A percentile compares a stretch with the other conserved stretches of the same genome.
phyloP scores from a whole-genome alignment of 1,140 invertebrate genomes.

The Drosophila equinoxialis region DNA sequence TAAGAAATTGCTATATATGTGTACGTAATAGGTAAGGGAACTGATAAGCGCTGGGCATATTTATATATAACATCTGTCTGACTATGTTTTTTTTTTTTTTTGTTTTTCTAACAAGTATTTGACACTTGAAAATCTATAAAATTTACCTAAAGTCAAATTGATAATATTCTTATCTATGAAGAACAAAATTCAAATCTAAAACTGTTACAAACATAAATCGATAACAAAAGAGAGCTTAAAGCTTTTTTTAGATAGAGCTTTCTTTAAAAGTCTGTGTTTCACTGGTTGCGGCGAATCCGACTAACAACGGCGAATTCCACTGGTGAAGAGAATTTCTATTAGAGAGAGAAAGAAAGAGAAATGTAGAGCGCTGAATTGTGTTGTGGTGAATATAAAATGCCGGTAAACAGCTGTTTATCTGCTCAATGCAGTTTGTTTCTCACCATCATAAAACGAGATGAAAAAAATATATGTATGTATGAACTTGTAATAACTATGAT shows the following conservation, averaged over 20 bases:
- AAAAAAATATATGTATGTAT: background rate
- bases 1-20: background rate
- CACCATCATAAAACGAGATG: conserved; percentile 2
- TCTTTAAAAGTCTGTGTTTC: background rate
- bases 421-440: conserved; percentile 34
- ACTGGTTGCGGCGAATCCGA: no score
- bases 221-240: background rate
- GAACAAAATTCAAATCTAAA: background rate
- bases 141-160: background rate
- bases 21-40: background rate
- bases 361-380: conserved; percentile 44
- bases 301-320: no score
- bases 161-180: conserved; percentile 2
- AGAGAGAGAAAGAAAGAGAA: background rate
- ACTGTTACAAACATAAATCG: conserved; percentile 6
- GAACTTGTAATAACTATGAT: background rate
- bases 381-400: conserved; percentile 67
- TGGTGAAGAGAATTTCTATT: conserved; percentile 27
- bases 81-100: background rate
- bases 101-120: background rate
- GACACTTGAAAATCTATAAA: background rate
- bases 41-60: conserved; percentile 37
- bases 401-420: conserved; percentile 74
- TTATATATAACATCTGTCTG: conserved; percentile 1
- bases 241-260: conserved; percentile 19